These are phyloP conservation scores for Peromyscus melanophrys DNA, from an alignment of 2,797 vertebrate species.

Conservation along the genomic window DNA sequence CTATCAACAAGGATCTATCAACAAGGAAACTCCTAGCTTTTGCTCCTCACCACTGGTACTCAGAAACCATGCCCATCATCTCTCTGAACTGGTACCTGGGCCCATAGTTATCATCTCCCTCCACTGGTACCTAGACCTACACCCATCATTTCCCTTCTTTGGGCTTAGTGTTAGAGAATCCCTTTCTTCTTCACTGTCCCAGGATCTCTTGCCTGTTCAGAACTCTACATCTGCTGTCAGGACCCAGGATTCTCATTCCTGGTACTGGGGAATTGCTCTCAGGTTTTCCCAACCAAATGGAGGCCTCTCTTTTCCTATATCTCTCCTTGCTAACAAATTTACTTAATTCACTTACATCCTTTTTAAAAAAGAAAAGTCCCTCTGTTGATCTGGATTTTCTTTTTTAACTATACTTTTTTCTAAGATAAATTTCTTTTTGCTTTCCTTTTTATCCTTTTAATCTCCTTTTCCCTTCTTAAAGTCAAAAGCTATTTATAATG, in stretches of 20 bases:
- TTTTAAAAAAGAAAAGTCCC: not conserved
- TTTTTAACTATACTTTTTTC: not conserved
- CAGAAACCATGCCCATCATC: not conserved
- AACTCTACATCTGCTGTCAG: not conserved
- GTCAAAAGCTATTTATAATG: conserved; percentile 42
- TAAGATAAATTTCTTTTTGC: not conserved
- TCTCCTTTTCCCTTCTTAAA: conserved; percentile 23
- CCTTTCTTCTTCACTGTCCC: not conserved
- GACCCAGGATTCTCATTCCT: not conserved
- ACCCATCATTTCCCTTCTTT: not conserved
- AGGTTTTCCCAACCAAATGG: not conserved
- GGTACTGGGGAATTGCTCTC: not conserved
- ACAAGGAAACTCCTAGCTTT: not conserved
- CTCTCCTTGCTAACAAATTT: not conserved
- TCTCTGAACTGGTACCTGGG: not conserved
- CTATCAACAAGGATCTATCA: not conserved
- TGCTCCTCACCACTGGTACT: not conserved
- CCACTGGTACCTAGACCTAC: not conserved
- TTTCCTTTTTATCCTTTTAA: conserved; percentile 15
- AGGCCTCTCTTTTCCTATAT: not conserved
- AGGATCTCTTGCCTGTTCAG: not conserved
- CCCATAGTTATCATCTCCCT: not conserved
- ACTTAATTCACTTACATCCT: not conserved
- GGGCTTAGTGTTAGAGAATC: not conserved
- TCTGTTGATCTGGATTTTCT: not conserved